Percentiles rank a stretch among this genome's conserved stretches.
phyloP scores from a whole-genome alignment of 2,888 invertebrate genomes.

The Sepioteuthis lessoniana region DNA sequence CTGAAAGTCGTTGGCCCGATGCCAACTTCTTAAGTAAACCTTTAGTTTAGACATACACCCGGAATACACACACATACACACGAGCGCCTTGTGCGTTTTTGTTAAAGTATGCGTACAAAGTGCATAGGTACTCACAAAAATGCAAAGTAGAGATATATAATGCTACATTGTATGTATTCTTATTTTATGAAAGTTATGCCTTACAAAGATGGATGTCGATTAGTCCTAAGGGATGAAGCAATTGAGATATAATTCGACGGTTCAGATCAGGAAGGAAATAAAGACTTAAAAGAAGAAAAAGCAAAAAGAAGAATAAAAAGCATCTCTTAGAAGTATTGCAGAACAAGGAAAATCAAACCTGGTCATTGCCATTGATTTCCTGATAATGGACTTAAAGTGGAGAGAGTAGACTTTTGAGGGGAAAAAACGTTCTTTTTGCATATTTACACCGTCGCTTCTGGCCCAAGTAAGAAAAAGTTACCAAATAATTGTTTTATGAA shows the following conservation, averaged over 20 bases:
- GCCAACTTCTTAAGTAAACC: neutral
- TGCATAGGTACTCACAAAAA: neutral
- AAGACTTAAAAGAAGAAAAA: too few relatives aligned
- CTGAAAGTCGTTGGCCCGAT: neutral
- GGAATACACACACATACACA: neutral
- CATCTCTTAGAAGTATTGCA: neutral
- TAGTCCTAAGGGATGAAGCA: too few relatives aligned
- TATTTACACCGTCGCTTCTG: too few relatives aligned
- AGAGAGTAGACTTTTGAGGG: neutral
- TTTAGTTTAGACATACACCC: neutral
- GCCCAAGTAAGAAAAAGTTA: neutral
- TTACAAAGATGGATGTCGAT: neutral
- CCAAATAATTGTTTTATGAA: neutral
- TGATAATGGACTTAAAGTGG: neutral
- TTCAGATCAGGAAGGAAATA: too few relatives aligned
- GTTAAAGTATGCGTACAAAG: neutral
- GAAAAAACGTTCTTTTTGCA: neutral
- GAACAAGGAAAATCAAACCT: neutral
- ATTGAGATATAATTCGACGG: too few relatives aligned
- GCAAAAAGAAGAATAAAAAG: neutral
- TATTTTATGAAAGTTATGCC: neutral
- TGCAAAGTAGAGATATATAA: neutral
- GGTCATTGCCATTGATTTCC: neutral
- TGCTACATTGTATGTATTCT: neutral
- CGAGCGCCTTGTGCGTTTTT: neutral